Evolutionary conservation across 2,888 invertebrate species (phyloP).

Genomic region (Orthosia gothica): DNA sequence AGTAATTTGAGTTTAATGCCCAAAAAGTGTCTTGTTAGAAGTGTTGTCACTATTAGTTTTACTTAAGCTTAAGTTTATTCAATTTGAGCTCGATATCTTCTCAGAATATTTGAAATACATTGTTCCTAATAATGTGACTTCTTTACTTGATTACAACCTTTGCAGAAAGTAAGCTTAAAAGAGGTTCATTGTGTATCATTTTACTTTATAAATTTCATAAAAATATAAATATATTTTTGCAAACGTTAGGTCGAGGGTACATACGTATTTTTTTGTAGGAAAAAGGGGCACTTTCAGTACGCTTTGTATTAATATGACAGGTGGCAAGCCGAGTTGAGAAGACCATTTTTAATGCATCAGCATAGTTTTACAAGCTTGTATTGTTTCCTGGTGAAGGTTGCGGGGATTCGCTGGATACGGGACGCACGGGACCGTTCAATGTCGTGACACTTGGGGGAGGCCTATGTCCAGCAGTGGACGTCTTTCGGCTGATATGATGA

Average conservation of each 20-base stretch:
- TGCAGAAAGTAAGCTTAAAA: not conserved
- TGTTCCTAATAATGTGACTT: not conserved
- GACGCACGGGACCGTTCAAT: too few relatives aligned
- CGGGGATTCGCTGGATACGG: too few relatives aligned
- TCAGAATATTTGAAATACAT: slow-evolving; percentile 2
- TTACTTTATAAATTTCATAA: not conserved
- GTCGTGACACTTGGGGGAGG: too few relatives aligned
- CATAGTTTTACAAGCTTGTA: too few relatives aligned
- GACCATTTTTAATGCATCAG: not conserved
- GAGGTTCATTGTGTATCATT: not conserved
- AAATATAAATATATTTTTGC: too few relatives aligned
- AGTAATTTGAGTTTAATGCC: not conserved
- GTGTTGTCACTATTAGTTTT: not conserved
- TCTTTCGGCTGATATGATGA: too few relatives aligned
- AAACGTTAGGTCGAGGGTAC: not conserved
- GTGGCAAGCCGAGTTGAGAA: not conserved
- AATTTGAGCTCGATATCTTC: not conserved
- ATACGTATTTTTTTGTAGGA: not conserved
- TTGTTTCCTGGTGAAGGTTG: too few relatives aligned
- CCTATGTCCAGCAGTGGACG: too few relatives aligned
- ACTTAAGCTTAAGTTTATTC: not conserved
- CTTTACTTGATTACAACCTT: slow-evolving; percentile 5
- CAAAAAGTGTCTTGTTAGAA: not conserved
- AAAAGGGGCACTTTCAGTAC: not conserved
- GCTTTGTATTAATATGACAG: not conserved